Evolutionary conservation across 2,113 vertebrate genomes (phyloP), one percentile per base, ranked within the genome.

Genomic region (Leucoraja erinaceus): DNA sequence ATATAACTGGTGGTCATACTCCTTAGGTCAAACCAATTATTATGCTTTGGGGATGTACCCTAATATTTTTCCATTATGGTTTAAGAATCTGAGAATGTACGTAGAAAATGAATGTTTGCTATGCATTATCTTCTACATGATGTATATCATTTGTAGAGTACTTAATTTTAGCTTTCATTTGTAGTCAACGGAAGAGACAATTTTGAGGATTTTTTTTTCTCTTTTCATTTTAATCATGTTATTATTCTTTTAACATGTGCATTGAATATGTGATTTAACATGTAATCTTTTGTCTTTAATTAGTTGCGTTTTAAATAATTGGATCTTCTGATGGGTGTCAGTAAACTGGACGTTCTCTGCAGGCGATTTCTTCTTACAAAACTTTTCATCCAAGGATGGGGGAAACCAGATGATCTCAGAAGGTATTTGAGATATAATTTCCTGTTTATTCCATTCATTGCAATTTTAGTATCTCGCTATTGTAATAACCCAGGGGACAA

Each of bases 361-460:
- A 96, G 98, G 95, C 97, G 97, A 93, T 97, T 99, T 93, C 98
- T 99, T 94, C 98, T 99, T 94, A 98, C 98, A 94, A 99, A 99
- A 93, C 97, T 99, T 95, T 99, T 99, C 94, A 99, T 99, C 93
- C 97, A 97, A 95, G 99, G 99, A 96, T 99, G 99, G 99, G 99
- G 98, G 94, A 98, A 97, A 93, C 98, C 98, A 75, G 98, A 99
- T 94, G 98, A 99, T 93, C 96, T 99, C 93, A 99, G 98, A 95
- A 97, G 97, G 99, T 98, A 93, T 0, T 56, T n/a, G n/a, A 31
- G 54, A 7, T 86, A 1, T 31, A 56, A 88, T 88, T 88, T 59
- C 63, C 8, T 70, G 66, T 12, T 14, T 25, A 7, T 56, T 33
- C 4, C 28, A 12, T 61, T 22, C 22, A 25, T 63, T 59, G n/a